A percentile compares a stretch with the other conserved stretches of the same genome.
phyloP scores from a whole-genome alignment of 1,140 invertebrate species.

The Drosophila setifemur region DNA sequence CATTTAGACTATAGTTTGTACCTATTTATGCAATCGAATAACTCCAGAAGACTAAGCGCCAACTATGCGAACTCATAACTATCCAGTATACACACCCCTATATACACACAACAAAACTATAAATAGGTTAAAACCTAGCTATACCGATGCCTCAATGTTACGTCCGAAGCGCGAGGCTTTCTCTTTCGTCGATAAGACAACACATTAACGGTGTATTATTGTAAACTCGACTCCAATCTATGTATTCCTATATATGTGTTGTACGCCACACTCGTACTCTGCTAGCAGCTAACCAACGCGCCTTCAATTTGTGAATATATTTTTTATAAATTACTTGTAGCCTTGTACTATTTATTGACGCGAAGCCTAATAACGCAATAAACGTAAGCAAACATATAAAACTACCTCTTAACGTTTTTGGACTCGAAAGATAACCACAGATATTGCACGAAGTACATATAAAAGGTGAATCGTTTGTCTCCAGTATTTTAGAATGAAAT shows the following conservation, averaged over 20 bases:
- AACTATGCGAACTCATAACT: constrained; percentile 49
- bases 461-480: constrained; percentile 22
- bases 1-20: constrained; percentile 47
- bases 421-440: constrained; percentile 27
- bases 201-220: constrained; percentile 5
- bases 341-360: constrained; percentile 51
- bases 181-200: constrained; percentile 4
- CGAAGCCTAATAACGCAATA: constrained; percentile 52
- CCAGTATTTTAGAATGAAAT: constrained; percentile 52
- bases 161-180: constrained; percentile 47
- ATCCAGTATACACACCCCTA: constrained; percentile 36
- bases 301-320: constrained; percentile 74
- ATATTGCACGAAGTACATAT: no score
- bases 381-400: constrained; percentile 41
- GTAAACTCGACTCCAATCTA: constrained; percentile 40
- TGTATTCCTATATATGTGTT: constrained; percentile 54
- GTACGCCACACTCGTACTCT: constrained; percentile 44
- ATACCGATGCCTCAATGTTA: constrained; percentile 37
- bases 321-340: constrained; percentile 43
- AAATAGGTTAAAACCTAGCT: constrained; percentile 11
- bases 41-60: constrained; percentile 56
- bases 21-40: constrained; percentile 45
- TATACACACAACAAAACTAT: constrained; percentile 14
- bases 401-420: constrained; percentile 23
- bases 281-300: constrained; percentile 58